A percentile compares a stretch with the other conserved stretches of the same genome.
These are phyloP conservation scores for Cotesia typhae DNA, from an alignment of 1,140 invertebrate genomes.

Conservation along the genomic window DNA sequence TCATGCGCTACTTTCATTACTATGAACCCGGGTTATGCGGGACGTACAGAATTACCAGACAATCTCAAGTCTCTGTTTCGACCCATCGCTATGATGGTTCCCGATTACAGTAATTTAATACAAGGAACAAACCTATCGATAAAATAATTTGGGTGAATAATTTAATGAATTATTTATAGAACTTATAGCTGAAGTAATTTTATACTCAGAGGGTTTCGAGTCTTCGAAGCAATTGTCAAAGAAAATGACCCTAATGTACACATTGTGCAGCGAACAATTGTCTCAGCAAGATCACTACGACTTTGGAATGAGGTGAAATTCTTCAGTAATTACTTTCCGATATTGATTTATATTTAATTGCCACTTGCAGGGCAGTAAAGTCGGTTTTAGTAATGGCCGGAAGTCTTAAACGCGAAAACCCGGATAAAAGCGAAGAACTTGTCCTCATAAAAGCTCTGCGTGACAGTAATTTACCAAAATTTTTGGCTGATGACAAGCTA, in stretches of 20 bases:
- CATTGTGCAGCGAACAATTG: slow-evolving; percentile 89
- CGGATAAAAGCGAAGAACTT: slow-evolving; percentile 81
- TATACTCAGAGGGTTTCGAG: slow-evolving; percentile 93
- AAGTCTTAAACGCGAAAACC: slow-evolving; percentile 84
- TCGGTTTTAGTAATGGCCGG: slow-evolving; percentile 86
- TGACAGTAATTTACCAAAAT: slow-evolving; percentile 93
- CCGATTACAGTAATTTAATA: slow-evolving; percentile 16
- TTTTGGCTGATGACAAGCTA: slow-evolving; percentile 84
- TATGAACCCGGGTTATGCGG: slow-evolving; percentile 95
- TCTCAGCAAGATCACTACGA: slow-evolving; percentile 95
- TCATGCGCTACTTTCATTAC: slow-evolving; percentile 95
- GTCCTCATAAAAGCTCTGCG: slow-evolving; percentile 84
- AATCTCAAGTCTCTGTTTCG: slow-evolving; percentile 94
- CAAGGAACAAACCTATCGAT: not conserved
- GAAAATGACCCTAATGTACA: slow-evolving; percentile 94
- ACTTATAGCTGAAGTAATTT: slow-evolving; percentile 89
- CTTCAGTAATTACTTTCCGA: slow-evolving; percentile 20
- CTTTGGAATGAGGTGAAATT: slow-evolving; percentile 84
- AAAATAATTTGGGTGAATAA: not conserved
- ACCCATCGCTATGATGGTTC: slow-evolving; percentile 94
- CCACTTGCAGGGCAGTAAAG: slow-evolving; percentile 65
- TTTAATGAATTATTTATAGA: slow-evolving; percentile 62
- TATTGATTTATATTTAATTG: slow-evolving; percentile 17
- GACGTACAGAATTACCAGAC: slow-evolving; percentile 89
- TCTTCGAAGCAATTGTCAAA: slow-evolving; percentile 83